Base-by-base conservation (phyloP, 2,888 invertebrate species). In the Drosophila leonis region DNA sequence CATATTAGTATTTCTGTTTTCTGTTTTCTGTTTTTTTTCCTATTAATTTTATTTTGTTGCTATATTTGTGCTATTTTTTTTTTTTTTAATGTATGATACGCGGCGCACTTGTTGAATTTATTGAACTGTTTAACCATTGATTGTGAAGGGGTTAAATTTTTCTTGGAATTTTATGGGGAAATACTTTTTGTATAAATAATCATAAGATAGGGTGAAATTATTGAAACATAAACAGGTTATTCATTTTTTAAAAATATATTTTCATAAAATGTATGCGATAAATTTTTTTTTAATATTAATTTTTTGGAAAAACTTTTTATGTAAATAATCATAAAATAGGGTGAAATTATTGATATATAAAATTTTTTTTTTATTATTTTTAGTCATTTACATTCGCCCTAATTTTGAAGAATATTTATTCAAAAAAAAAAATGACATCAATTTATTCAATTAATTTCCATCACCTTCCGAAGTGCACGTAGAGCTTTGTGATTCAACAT, bases 21-120 rank as follows among this genome's bases (percentile, higher is more conserved):
- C 42, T 2, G 42, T 15, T 13, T 35, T 20, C 9, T n/a, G n/a
- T n/a, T 41, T 63, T 72, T 49, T 61, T 48, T 33, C 60, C 13
- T 12, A 15, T 56, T 35, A 3, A n/a, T 18, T 49, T 62, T 62
- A 29, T 20, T 29, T 20, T 20, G 31, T 15, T 44, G 33, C n/a
- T 35, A 24, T 44, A 35, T 44, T 33, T n/a, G 33, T n/a, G n/a
- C n/a, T n/a, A n/a, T n/a, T n/a, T n/a, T n/a, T n/a, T n/a, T 12
- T 37, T 54, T 6, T 27, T 9, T 42, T 41, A 18, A 31, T 5
- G 12, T 39, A 55, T 13, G 52, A 55, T 55, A 42, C 9, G 20
- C 55, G 39, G 41, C 18, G 24, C 48, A 66, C 39, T 61, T 72
- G 61, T 62, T 33, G n/a, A 68, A 46, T 73, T 66, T 66, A 66